Conservation (phyloP, 2,797 vertebrate species). For the Pelochelys cantorii region DNA sequence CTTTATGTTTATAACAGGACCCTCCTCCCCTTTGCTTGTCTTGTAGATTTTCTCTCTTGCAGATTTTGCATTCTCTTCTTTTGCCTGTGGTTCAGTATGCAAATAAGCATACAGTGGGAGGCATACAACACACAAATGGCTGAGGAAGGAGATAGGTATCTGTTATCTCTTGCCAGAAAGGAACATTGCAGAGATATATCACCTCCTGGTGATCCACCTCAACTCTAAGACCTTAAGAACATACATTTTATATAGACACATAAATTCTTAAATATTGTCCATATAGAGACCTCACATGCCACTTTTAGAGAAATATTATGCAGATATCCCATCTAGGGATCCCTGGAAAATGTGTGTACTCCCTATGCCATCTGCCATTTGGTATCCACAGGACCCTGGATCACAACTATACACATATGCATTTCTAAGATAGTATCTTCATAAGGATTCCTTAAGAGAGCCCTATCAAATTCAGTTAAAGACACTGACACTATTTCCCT, state of each 20-base stretch:
- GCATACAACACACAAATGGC: neutral
- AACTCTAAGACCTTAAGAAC: neutral
- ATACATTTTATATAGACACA: neutral
- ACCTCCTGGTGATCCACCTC: neutral
- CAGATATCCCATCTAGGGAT: neutral
- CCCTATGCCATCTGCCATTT: neutral
- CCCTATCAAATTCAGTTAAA: slow-evolving; percentile 28
- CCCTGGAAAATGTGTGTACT: neutral
- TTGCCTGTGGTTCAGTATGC: neutral
- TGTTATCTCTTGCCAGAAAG: neutral
- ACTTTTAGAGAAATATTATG: neutral
- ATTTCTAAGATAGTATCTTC: slow-evolving; percentile 26
- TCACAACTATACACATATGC: neutral
- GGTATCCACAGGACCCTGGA: neutral
- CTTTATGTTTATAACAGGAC: neutral
- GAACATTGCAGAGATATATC: neutral
- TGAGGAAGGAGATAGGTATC: neutral
- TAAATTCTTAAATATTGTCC: neutral
- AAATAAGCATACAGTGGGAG: neutral
- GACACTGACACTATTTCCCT: slow-evolving; percentile 1
- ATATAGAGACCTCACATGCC: neutral
- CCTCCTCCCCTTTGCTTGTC: neutral
- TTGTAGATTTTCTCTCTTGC: no score
- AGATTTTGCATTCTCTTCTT: neutral
- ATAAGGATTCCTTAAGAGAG: slow-evolving; percentile 10